Base-by-base conservation (phyloP, 1,140 invertebrate species). In the Nilaparvata lugens region DNA sequence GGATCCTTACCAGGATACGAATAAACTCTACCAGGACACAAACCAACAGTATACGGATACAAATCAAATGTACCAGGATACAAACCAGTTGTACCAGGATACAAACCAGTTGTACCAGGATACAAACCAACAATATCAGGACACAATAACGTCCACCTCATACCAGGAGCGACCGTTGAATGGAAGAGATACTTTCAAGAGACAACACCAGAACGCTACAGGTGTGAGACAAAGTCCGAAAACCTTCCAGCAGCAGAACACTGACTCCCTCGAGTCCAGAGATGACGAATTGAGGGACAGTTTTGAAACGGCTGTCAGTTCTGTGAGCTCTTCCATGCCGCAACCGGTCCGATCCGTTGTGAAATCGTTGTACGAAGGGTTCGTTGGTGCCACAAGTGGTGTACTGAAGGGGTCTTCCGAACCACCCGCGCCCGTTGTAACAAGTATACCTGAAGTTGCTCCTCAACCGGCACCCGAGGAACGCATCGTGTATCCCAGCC, bases 251-350 rank as follows among this genome's bases (percentile, higher is more conserved):
- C 68, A 61, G 21, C 76, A 79, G 31, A 77, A 79, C 58, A 78
- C 75, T 0, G 78, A 81, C 64, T 80, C 79, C 9, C 66, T 81
- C 51, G 80, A 81, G 60, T 80, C 78, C 0, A 71, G 74, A 28
- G 78, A 81, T 59, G 79, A 81, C 60, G 78, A 81, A 28, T 59
- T 79, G 28, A 77, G 79, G 60, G 77, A 83, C 52, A 82, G 80
- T 2, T 82, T 81, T 65, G 80, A 82, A 60, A 82, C 80, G 16
- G 79, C 76, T 6, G 72, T 78, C n/a, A 81, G 76, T 62, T 82
- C 79, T 2, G 70, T 78, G 2, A 72, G 69, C 43, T 78, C 75
- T 64, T 75, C 73, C 11, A 65, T 66, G 45, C 45, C 45, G 9
- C 45, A 35, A 11, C 31, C 31, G 2, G 31, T 35, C 1, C 7